phyloP scores from a whole-genome alignment of 2,888 invertebrate genomes.

The Mimachlamys varia region DNA sequence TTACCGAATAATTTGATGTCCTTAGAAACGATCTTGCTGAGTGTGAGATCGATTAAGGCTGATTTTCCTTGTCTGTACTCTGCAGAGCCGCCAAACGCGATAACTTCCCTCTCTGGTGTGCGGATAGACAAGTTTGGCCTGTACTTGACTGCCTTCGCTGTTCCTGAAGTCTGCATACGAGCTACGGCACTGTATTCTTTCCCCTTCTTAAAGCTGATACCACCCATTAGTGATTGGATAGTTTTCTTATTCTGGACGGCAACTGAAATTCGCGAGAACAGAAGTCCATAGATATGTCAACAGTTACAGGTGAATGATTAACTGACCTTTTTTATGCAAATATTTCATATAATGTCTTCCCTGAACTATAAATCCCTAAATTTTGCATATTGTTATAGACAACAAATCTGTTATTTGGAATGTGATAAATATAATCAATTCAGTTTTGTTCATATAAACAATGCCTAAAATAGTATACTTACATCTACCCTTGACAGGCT shows the following conservation, averaged over 20 bases:
- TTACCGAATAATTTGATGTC: constrained; percentile 56
- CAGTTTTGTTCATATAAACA: no score
- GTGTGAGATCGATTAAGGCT: constrained; percentile 56
- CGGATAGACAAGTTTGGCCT: constrained; percentile 57
- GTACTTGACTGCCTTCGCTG: constrained; percentile 56
- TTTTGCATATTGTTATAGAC: no score
- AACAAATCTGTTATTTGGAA: no score
- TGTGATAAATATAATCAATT: no score
- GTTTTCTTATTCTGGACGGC: constrained; percentile 55
- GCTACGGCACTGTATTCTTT: constrained; percentile 58
- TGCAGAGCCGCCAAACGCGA: constrained; percentile 59
- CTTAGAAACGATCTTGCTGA: constrained; percentile 57
- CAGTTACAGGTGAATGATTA: no score
- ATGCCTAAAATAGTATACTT: no score
- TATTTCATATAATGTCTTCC: no score
- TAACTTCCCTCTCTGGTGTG: constrained; percentile 53
- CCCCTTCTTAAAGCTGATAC: constrained; percentile 54
- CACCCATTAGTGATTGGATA: constrained; percentile 53
- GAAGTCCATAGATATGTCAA: no score
- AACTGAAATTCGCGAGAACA: constrained; percentile 45
- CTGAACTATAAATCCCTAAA: no score
- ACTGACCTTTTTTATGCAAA: no score
- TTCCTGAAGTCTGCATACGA: constrained; percentile 53
- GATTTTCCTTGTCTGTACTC: constrained; percentile 59
- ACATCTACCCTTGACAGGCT: no score